A percentile compares a stretch with the other conserved stretches of the same genome.
Conservation (phyloP, 2,113 vertebrate genomes). For the Xyrauchen texanus region DNA sequence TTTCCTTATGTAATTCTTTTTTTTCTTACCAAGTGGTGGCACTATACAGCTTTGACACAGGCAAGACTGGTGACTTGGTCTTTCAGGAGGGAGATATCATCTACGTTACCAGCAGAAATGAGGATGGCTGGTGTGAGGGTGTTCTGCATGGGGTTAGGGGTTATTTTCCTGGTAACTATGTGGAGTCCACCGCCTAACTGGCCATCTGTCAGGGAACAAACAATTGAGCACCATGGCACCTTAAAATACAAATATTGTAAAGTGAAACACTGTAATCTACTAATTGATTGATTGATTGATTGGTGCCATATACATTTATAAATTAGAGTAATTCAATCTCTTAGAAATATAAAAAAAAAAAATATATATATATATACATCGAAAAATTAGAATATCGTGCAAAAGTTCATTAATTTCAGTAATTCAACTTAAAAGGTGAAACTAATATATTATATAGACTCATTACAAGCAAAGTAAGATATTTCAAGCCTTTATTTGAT, state of each 20-base stretch:
- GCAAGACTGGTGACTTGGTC: conserved; percentile 86
- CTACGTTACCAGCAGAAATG: conserved; percentile 86
- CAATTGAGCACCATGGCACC: neutral
- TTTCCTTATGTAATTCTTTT: conserved; percentile 36
- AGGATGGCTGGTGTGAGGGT: conserved; percentile 91
- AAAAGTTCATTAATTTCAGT: too few species aligned
- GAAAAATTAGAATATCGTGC: too few species aligned
- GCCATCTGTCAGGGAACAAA: neutral
- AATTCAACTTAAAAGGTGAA: too few species aligned
- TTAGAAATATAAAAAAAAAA: too few species aligned
- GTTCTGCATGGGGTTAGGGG: conserved; percentile 84
- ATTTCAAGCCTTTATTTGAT: too few species aligned
- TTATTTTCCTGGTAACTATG: conserved; percentile 90
- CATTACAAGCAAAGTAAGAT: too few species aligned
- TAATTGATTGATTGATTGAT: neutral
- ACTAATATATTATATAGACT: too few species aligned
- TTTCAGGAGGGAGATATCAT: conserved; percentile 89
- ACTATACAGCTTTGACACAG: conserved; percentile 86
- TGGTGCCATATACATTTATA: neutral
- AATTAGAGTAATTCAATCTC: too few species aligned
- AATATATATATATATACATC: too few species aligned
- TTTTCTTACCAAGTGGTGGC: conserved; percentile 83
- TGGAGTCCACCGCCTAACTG: conserved; percentile 76
- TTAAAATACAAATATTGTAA: neutral
- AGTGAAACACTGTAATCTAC: too few species aligned